Evolutionary conservation across 2,888 invertebrate species (phyloP), one percentile per base, ranked within the genome.

Genomic region (Lamellibrachia columna): DNA sequence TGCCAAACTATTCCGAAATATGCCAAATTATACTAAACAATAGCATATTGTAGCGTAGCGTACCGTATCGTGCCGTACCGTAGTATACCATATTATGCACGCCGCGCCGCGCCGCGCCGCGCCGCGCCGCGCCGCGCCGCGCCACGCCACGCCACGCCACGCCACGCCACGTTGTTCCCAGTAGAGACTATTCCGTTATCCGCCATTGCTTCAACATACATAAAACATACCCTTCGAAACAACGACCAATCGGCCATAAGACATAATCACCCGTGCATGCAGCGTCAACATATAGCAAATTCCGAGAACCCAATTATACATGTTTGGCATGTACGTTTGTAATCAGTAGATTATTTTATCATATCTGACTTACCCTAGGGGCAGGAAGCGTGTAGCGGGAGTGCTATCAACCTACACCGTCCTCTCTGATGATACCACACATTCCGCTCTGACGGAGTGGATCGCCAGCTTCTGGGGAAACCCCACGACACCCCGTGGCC

Each of bases 311-410:
- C n/a, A 11, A 75, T 75, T 75, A 75, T 15, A 75, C 75, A 75
- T 75, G 75, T 75, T n/a, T 75, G 75, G 75, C 15, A 75, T 75
- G 22, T 22, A 75, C 6, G 22, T 75, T n/a, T 75, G 15, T 75
- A 75, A 75, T 75, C 75, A n/a, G 75, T 22, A 75, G 75, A 75
- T 75, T 75, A 75, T 75, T 75, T 75, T 75, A 75, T 75, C 75
- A 75, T 75, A 75, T 75, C 75, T 75, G 4, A 22, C 75, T 75
- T 75, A 22, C 75, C 75, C 75, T 22, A n/a, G 6, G 75, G 75
- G 22, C 22, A 22, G 75, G 75, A 75, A 75, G n/a, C 75, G 75
- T 22, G 22, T 75, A 75, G n/a, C 75, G 75, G 75, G 40, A 40
- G 75, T 75, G 75, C 6, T 75, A 75, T 75, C 75, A 6, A 75